Conservation (phyloP, 2,113 vertebrate genomes). For the Rutilus rutilus region DNA sequence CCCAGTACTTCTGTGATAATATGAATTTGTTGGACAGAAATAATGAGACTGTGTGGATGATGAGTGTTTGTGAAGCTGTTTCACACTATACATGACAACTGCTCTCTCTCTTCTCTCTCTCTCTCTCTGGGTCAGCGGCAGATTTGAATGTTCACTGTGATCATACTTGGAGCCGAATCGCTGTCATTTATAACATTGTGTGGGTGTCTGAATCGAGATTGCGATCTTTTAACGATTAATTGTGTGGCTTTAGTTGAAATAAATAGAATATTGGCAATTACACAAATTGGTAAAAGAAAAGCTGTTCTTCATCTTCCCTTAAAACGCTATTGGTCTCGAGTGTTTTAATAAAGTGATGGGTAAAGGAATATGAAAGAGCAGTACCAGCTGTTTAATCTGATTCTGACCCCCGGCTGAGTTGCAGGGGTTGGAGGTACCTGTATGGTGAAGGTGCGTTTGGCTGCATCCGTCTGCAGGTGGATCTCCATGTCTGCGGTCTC, state of each 20-base stretch:
- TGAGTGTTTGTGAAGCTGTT: no score
- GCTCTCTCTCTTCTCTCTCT: no score
- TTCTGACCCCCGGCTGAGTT: not conserved
- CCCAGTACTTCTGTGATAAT: no score
- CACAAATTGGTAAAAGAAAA: not conserved
- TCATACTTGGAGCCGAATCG: no score
- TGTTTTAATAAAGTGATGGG: not conserved
- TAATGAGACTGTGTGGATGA: no score
- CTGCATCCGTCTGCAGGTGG: slow-evolving; percentile 86
- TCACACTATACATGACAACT: no score
- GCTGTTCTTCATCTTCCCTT: not conserved
- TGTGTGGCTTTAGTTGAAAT: not conserved
- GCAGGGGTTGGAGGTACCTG: slow-evolving; percentile 78
- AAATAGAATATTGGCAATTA: not conserved
- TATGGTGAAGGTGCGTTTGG: slow-evolving; percentile 89
- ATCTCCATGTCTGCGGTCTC: slow-evolving; percentile 87
- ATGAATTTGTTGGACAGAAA: no score
- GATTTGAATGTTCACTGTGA: no score
- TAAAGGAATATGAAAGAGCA: not conserved
- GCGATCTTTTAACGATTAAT: no score
- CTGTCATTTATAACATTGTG: no score
- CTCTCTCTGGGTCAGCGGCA: no score
- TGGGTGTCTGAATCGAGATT: no score
- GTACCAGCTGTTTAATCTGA: not conserved
- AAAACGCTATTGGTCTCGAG: not conserved